Percentiles rank a stretch among this genome's conserved stretches.
Evolutionary conservation across 2,113 vertebrate species (phyloP).

Genomic region (Equus przewalskii): DNA sequence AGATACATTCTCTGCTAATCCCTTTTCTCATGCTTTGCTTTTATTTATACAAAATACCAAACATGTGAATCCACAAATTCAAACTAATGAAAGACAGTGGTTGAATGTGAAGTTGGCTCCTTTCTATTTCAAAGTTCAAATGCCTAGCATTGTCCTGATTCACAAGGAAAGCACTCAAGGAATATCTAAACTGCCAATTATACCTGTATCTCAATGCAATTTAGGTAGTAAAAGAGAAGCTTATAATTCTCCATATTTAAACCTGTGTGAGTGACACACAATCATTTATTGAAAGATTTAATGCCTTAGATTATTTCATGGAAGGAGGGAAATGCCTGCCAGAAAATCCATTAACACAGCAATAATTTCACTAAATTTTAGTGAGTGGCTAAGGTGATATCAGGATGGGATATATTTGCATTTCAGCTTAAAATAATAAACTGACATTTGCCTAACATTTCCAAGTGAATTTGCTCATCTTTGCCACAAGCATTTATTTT

Average conservation of each 20-base stretch:
- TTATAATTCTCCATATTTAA: background rate
- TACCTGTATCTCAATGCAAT: background rate
- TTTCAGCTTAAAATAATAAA: conserved; percentile 52
- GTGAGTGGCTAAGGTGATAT: conserved; percentile 1
- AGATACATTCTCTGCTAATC: background rate
- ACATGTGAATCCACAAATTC: background rate
- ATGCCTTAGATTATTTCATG: background rate
- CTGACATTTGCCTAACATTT: conserved; percentile 52
- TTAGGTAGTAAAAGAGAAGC: background rate
- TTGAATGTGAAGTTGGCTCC: background rate
- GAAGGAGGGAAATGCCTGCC: background rate
- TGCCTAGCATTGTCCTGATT: background rate
- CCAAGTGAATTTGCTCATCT: conserved; percentile 53
- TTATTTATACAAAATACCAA: conserved; percentile 50
- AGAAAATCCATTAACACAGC: background rate
- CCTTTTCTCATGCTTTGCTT: background rate
- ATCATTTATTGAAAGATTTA: conserved; percentile 32
- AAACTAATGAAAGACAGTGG: background rate
- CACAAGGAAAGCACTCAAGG: background rate
- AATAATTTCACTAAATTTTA: conserved; percentile 32
- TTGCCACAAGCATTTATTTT: conserved; percentile 54
- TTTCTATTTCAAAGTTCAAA: conserved; percentile 24
- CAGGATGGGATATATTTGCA: conserved; percentile 29
- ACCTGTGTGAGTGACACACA: background rate
- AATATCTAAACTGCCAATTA: background rate